Evolutionary conservation across 2,113 vertebrate species (phyloP), one percentile per base, ranked within the genome.

Genomic region (Phalacrocorax aristotelis): DNA sequence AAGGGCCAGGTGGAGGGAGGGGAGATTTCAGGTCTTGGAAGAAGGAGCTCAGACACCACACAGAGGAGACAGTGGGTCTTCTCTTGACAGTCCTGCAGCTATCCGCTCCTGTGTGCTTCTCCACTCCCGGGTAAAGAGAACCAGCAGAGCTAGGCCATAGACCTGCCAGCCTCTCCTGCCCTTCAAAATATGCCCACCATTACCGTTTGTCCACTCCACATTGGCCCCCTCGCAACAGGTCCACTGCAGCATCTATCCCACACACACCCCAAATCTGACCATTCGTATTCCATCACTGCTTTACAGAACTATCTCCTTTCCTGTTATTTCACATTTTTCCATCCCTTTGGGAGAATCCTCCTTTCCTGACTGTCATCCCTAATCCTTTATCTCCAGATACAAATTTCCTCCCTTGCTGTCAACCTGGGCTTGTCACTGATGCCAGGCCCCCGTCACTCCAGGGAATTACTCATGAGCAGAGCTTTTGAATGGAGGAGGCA

Each of bases 141-240:
- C 58, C 36, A 18, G 29, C 4, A 58, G 17, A 55, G 12, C 11
- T 36, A 57, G 30, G 19, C 17, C 44, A 13, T 5, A 34, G 30
- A 13, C 60, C 32, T 52, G 13, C 18, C 1, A 2, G 4, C 20
- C 10, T 49, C 62, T 49, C 30, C 58, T 49, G 49, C 26, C 38
- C 55, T 54, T 42, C 51, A 75, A 40, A 44, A 2, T 34, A 12
- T 2, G 2, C 9, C 48, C 21, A 62, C 18, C 13, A 2, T 29
- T 26, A 38, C 16, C 3, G 6, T 58, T 74, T 48, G 11, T 16
- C 12, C 26, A 13, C 36, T 66, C n/a, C 42, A 32, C 6, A 1
- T 19, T 36, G 22, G 3, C 3, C 7, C 2, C 13, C 25, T 52
- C 13, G 19, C 2, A 2, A 48, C 12, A 60, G 14, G 9, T 21